phyloP scores from a whole-genome alignment of 1,140 invertebrate genomes.

The Hetaerina americana region DNA sequence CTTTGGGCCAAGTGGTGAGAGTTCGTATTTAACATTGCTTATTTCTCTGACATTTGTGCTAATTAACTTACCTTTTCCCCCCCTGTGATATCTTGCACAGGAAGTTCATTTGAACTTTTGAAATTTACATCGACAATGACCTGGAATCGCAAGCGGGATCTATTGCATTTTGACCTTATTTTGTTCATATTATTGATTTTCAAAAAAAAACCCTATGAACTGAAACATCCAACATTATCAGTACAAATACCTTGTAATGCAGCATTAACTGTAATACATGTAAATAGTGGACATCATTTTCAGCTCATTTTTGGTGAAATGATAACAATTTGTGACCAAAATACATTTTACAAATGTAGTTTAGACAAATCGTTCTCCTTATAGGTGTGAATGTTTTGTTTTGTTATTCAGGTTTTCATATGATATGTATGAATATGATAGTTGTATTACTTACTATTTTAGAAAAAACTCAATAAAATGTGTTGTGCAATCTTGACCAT shows the following conservation, averaged over 20 bases:
- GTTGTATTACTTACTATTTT: neutral
- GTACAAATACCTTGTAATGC: neutral
- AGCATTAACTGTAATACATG: neutral
- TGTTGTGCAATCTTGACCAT: neutral
- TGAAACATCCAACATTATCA: neutral
- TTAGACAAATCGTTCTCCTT: neutral
- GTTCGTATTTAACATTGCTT: too few species aligned
- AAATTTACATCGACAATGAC: neutral
- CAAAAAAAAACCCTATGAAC: neutral
- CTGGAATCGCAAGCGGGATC: neutral
- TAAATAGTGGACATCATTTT: neutral
- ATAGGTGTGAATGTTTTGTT: neutral
- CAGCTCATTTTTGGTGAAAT: neutral
- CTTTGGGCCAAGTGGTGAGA: too few species aligned
- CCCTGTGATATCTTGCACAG: neutral
- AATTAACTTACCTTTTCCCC: neutral
- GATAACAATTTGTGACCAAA: neutral
- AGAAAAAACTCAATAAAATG: neutral
- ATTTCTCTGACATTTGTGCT: neutral
- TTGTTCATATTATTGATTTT: neutral
- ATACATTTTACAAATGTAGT: neutral
- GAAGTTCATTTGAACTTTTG: neutral
- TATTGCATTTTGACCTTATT: neutral
- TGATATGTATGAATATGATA: neutral
- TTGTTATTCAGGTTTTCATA: neutral